These are phyloP conservation scores for Pithys albifrons DNA, from an alignment of 2,113 vertebrate species.

Conservation along the genomic window DNA sequence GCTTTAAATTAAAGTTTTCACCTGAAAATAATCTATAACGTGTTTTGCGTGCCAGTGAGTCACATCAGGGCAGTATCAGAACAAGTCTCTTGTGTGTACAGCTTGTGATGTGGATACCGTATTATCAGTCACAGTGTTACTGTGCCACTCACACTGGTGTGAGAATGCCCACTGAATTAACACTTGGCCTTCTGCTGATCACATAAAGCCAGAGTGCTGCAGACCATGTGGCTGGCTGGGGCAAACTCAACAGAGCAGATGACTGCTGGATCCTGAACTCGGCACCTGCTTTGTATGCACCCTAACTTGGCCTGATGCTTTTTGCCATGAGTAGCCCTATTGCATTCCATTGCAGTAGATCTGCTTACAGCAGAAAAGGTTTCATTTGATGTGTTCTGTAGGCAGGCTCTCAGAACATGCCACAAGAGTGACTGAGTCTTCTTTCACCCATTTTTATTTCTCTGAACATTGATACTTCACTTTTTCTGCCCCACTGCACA, in stretches of 20 bases:
- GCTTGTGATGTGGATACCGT: background rate
- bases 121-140: background rate
- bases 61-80: background rate
- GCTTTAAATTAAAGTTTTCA: slow-evolving; percentile 31
- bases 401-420: background rate
- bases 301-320: background rate
- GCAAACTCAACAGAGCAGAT: background rate
- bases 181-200: background rate
- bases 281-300: background rate
- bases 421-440: accelerated
- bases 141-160: background rate
- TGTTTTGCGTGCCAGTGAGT: background rate
- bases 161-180: background rate
- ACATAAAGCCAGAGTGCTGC: background rate
- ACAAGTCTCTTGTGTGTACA: background rate
- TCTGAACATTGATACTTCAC: background rate
- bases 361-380: background rate
- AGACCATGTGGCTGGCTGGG: background rate
- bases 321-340: background rate
- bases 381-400: background rate
- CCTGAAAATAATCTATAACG: slow-evolving; percentile 34
- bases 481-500: background rate
- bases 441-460: accelerated
- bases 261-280: background rate
- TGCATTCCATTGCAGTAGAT: background rate